Evolutionary conservation across 2,888 invertebrate genomes (phyloP).

Genomic region (Psococerastis gibbosa): DNA sequence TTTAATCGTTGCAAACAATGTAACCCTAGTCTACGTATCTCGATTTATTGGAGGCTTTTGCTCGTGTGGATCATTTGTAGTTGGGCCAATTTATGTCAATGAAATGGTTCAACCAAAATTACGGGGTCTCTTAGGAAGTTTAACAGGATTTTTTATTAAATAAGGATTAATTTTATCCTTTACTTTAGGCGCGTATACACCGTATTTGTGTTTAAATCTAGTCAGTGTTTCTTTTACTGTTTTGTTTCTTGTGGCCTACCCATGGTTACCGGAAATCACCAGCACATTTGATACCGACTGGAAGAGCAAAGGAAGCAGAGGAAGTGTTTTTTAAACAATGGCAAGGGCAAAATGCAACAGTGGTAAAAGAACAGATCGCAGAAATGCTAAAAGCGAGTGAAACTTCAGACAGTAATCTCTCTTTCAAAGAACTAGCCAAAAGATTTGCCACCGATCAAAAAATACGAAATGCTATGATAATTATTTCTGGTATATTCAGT

Average conservation of each 20-base stretch:
- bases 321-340: not conserved
- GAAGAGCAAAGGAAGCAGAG: constrained; percentile 24
- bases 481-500: not conserved
- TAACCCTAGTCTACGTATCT: constrained; percentile 28
- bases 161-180: constrained; percentile 30
- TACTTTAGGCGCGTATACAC: constrained; percentile 28
- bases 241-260: constrained; percentile 27
- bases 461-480: not conserved
- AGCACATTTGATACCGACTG: constrained; percentile 27
- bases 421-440: too few species aligned
- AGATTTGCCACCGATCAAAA: not conserved
- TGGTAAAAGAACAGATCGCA: not conserved
- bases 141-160: constrained; percentile 32
- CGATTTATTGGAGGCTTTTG: constrained; percentile 36
- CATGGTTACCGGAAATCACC: constrained; percentile 40
- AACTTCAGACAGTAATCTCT: not conserved
- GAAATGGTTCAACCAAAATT: constrained; percentile 36
- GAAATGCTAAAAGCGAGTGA: not conserved
- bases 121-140: constrained; percentile 34
- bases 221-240: constrained; percentile 29
- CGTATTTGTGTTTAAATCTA: constrained; percentile 31
- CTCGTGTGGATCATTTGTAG: constrained; percentile 31
- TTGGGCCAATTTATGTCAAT: constrained; percentile 35
- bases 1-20: constrained; percentile 28
- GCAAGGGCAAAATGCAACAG: not conserved